Evolutionary conservation across 2,888 invertebrate genomes (phyloP).

Genomic region (Drosophila testacea): DNA sequence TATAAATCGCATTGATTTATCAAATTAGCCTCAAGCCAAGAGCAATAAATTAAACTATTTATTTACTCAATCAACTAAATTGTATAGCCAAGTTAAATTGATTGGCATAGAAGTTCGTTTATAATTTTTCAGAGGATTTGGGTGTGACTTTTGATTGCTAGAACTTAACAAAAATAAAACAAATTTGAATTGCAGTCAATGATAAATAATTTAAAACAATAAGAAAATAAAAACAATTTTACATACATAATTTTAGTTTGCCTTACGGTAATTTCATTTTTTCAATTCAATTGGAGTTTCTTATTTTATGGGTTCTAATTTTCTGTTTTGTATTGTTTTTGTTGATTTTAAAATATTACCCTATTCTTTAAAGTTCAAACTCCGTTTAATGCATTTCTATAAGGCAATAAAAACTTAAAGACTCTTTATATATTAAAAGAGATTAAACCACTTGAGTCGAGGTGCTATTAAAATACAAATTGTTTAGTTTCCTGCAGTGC

Average conservation of each 20-base stretch:
- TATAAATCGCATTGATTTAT: slow-evolving; percentile 54
- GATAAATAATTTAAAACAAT: too few species aligned
- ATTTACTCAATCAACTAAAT: slow-evolving; percentile 16
- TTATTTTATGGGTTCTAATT: background rate
- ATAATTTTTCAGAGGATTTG: too few species aligned
- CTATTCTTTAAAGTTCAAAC: background rate
- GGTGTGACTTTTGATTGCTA: too few species aligned
- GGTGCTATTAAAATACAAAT: slow-evolving; percentile 6
- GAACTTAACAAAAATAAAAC: too few species aligned
- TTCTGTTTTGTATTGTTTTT: background rate
- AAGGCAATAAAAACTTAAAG: background rate
- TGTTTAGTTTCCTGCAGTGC: slow-evolving; percentile 28
- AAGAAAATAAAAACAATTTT: too few species aligned
- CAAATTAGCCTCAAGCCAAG: slow-evolving; percentile 12
- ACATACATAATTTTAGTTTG: too few species aligned
- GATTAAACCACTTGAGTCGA: slow-evolving; percentile 28
- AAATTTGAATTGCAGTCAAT: too few species aligned
- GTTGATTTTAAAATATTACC: too few species aligned
- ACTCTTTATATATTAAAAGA: background rate
- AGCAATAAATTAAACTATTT: slow-evolving; percentile 6
- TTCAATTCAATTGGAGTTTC: too few species aligned
- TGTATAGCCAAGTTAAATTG: background rate
- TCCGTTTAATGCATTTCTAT: slow-evolving; percentile 6
- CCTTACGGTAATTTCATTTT: too few species aligned
- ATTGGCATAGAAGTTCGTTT: background rate